Base-by-base conservation (phyloP, 2,113 vertebrate genomes). In the Callithrix jacchus region DNA sequence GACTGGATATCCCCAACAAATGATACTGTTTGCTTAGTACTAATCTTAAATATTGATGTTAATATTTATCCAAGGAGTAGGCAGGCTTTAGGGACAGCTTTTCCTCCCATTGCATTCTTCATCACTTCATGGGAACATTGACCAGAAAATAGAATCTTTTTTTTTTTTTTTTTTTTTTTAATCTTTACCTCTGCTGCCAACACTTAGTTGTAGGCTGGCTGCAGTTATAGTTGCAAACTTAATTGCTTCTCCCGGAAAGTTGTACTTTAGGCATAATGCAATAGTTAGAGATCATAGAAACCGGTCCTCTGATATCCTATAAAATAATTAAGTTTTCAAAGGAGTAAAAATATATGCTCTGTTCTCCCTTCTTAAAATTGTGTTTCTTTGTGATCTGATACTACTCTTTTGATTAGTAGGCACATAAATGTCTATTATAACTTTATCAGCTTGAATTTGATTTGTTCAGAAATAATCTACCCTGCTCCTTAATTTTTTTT, bases 391-490 rank as follows among this genome's bases (percentile, higher is more conserved):
- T 91, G 25, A 82, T 47, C 9, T 83, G 42, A 80, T 1, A 20
- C 25, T 4, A 52, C 54, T 77, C n/a, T 58, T 95, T 79, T 88
- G 66, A 85, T n/a, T 93, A 89, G 49, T 85, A 92, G 27, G 71
- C 66, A 84, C 23, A 5, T 32, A 61, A 71, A 68, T 76, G 9
- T 42, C 52, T 96, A 87, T 84, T 97, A 93, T 83, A 83, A 79
- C 25, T 92, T 83, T 95, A 89, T 96, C 47, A 86, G 52, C 47
- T 94, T 95, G 61, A 93, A 87, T 95, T 95, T 83, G 66, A 89
- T 91, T 95, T 93, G 27, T 91, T 94, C 47, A 81, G 73, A 93
- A 94, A 80, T 58, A 87, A 74, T 89, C 35, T 91, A 89, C 16
- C 17, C 17, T 70, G 45, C 80, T 79, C 93, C 30, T 18, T 90